Base-by-base conservation (phyloP, 1,140 invertebrate genomes). In the Sycophaga agraensis region DNA sequence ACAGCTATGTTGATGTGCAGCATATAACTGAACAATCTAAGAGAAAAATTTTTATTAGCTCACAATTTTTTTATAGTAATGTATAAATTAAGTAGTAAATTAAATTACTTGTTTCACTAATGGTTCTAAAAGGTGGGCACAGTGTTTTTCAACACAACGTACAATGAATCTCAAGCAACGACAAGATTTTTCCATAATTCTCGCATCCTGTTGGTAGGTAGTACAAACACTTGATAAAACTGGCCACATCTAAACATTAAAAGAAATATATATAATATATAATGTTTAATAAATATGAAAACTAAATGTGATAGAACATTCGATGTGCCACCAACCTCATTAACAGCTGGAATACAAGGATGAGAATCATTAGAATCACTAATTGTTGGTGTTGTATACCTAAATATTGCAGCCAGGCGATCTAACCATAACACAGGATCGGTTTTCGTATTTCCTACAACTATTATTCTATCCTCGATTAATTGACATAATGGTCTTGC, bases 381-480 rank as follows among this genome's bases (percentile, higher is more conserved):
- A 66, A 84, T 82, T 39, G 81, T 78, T 39, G 87, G 85, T 77
- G 86, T 87, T 39, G 89, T 87, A 77, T 92, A 85, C 62, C 90
- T 88, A 79, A 98, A 96, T 63, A 99, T 87, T 42, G 92, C 89
- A 17, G 95, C 88, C 58, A 98, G 82, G 69, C 96, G 84, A 82
- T 98, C 96, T 39, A 99, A 81, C 93, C 94, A 98, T 59, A 93
- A 81, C 19, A 88, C 88, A n/a, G 96, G 95, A 84, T 98, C 94
- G 35, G 78, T 83, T 67, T 87, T 83, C 12, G 77, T 80, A 50
- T 80, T 81, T 70, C 72, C 70, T 31, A 74, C 72, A 6, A 79
- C 63, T 2, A 75, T 72, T 22, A 73, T 64, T 68, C 74, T 76
- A 31, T 80, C 76, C 65, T 86, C 79, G 45, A 88, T 75, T 59